Percentiles rank a stretch among this genome's conserved stretches.
phyloP scores from a whole-genome alignment of 2,888 invertebrate species.

The Heliconius ismenius region DNA sequence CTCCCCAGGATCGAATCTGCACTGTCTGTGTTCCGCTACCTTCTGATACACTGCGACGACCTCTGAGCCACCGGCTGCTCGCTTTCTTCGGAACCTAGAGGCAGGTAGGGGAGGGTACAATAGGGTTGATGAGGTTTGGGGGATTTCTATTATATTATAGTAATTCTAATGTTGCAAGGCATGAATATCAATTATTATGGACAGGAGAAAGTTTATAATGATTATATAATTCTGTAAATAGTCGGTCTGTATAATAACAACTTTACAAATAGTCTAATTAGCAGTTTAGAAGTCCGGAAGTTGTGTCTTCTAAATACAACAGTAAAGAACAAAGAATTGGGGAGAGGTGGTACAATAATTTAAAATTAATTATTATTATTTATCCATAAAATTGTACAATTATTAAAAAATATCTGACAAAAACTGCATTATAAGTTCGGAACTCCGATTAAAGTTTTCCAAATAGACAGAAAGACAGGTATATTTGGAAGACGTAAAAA shows the following conservation, averaged over 20 bases:
- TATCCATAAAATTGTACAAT: too few relatives aligned
- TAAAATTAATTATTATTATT: too few relatives aligned
- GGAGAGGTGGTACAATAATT: too few relatives aligned
- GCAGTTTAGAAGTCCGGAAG: too few relatives aligned
- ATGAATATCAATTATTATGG: too few relatives aligned
- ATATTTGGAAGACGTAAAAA: too few relatives aligned
- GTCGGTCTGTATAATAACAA: neutral
- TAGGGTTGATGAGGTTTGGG: slow-evolving; percentile 27
- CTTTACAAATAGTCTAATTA: neutral
- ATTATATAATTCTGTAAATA: neutral
- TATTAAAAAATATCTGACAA: too few relatives aligned
- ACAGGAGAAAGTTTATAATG: too few relatives aligned
- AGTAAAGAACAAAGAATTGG: too few relatives aligned
- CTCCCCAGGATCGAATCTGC: slow-evolving; percentile 86
- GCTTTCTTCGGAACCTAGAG: slow-evolving; percentile 70
- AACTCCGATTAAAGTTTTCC: neutral
- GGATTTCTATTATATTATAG: slow-evolving; percentile 7
- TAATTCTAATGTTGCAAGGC: neutral
- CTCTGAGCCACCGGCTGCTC: slow-evolving; percentile 68
- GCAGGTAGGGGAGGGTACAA: slow-evolving; percentile 46
- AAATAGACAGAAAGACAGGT: neutral
- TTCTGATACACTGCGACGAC: slow-evolving; percentile 71
- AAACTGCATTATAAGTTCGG: neutral
- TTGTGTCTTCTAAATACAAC: too few relatives aligned
- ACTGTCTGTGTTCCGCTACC: slow-evolving; percentile 56